phyloP scores from a whole-genome alignment of 2,113 vertebrate genomes.

The Gallinago paraguaiae region DNA sequence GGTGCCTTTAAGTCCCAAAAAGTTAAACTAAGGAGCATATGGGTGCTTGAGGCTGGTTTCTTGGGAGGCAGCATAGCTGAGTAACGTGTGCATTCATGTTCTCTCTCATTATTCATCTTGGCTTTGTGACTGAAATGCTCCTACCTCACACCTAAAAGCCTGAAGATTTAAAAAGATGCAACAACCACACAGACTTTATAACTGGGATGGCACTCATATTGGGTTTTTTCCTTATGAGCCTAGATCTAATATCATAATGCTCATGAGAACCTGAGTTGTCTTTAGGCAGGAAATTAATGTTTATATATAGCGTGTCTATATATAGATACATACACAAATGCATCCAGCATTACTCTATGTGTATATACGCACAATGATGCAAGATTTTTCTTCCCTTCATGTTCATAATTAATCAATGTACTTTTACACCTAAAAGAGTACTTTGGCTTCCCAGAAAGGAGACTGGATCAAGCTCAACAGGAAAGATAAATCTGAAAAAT shows the following conservation, averaged over 20 bases:
- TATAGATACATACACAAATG: neutral
- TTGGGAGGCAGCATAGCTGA: neutral
- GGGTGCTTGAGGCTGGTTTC: neutral
- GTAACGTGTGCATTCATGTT: rapidly evolving
- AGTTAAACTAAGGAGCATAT: neutral
- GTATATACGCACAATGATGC: neutral
- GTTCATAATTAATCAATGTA: neutral
- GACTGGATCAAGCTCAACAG: neutral
- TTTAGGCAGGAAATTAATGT: neutral
- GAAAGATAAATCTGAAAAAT: neutral
- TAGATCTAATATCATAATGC: neutral
- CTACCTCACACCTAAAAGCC: neutral
- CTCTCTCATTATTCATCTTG: neutral
- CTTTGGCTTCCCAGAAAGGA: neutral
- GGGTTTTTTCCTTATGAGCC: neutral
- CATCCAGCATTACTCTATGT: neutral
- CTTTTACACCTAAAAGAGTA: neutral
- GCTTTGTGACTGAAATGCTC: neutral
- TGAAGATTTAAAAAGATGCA: neutral
- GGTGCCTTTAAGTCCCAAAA: neutral
- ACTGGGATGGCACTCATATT: neutral
- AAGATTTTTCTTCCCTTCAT: neutral
- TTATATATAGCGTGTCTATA: neutral
- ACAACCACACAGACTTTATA: neutral
- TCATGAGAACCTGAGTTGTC: neutral